Conservation (phyloP, 2,888 invertebrate genomes). For the Drosophila tripunctata region DNA sequence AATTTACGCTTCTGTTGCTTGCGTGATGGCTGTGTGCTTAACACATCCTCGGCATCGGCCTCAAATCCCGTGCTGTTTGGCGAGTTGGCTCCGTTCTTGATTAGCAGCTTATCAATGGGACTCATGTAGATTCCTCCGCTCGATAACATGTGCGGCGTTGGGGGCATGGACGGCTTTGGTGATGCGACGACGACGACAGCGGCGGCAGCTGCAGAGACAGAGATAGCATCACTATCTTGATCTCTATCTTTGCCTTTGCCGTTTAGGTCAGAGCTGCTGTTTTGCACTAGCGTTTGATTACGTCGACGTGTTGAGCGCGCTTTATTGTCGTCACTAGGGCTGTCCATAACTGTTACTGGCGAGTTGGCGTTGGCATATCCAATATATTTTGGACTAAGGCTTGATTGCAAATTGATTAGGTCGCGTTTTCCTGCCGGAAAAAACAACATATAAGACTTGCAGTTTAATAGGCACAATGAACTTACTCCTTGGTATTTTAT, state of each 20-base stretch:
- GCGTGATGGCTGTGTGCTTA: not conserved
- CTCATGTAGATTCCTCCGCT: slow-evolving; percentile 55
- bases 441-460: too few species aligned
- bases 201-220: not conserved
- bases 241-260: slow-evolving; percentile 38
- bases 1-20: slow-evolving; percentile 55
- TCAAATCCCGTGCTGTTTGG: slow-evolving; percentile 71
- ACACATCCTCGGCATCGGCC: slow-evolving; percentile 59
- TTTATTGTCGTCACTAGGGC: slow-evolving; percentile 51
- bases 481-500: slow-evolving; percentile 29
- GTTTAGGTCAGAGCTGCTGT: slow-evolving; percentile 29
- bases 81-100: slow-evolving; percentile 79
- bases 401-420: slow-evolving; percentile 79
- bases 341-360: slow-evolving; percentile 42
- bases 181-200: slow-evolving; percentile 10
- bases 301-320: slow-evolving; percentile 63
- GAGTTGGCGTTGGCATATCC: slow-evolving; percentile 70
- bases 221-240: not conserved
- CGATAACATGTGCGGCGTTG: slow-evolving; percentile 1
- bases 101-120: slow-evolving; percentile 82
- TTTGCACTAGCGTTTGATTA: slow-evolving; percentile 28
- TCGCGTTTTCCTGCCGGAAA: slow-evolving; percentile 73
- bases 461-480: not conserved
- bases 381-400: slow-evolving; percentile 82
- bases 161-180: slow-evolving; percentile 19